phyloP scores from a whole-genome alignment of 2,113 vertebrate species.

The Carlito syrichta region DNA sequence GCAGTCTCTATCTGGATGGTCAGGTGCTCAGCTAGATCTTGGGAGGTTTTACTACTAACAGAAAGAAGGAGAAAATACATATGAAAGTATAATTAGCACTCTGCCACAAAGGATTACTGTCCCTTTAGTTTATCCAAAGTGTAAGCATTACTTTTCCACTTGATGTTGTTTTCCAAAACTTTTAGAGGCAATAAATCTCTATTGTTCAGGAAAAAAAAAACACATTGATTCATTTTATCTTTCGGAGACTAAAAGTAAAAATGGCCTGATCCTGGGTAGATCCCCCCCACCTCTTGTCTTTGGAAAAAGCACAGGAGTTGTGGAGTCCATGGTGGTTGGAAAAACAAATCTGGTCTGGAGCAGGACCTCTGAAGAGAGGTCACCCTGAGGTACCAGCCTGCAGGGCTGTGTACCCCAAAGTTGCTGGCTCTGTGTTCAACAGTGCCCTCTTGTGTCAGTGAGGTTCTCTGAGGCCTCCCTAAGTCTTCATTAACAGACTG shows the following conservation, averaged over 20 bases:
- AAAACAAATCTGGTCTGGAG: not conserved
- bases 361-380: not conserved
- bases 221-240: not conserved
- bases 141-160: not conserved
- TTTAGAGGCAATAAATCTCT: not conserved
- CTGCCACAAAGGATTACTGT: not conserved
- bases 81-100: not conserved
- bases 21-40: not conserved
- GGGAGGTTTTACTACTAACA: not conserved
- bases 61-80: not conserved
- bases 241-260: not conserved
- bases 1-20: not conserved
- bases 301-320: not conserved
- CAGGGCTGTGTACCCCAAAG: accelerated
- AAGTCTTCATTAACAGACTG: not conserved
- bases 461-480: too few species aligned
- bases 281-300: not conserved
- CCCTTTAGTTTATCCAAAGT: not conserved
- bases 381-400: not conserved
- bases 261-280: not conserved
- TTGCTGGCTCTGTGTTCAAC: accelerated
- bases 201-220: not conserved
- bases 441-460: not conserved
- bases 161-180: not conserved
- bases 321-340: not conserved